Base-by-base conservation (phyloP, 2,113 vertebrate genomes). In the Machaerirhynchus nigripectus region DNA sequence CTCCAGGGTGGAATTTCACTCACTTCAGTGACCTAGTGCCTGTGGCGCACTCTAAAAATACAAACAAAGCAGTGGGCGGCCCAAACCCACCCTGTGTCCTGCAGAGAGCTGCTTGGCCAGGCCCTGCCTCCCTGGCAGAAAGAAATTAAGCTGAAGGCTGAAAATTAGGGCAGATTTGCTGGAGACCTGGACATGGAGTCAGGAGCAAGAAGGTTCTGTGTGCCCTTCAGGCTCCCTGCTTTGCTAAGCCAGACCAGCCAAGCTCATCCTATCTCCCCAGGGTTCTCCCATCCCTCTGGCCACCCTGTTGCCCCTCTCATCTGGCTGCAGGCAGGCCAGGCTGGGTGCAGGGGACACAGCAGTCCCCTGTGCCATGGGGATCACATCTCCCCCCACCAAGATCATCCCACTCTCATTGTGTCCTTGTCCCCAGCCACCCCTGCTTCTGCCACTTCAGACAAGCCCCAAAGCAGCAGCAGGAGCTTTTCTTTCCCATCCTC, bases 1-100 rank as follows among this genome's bases (percentile, higher is more conserved):
- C 53, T 82, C 30, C 30, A 31, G 89, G 46, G 42, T 93, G 88
- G 71, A 89, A 94, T 96, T 93, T 85, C 73, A 75, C 82, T 89
- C 87, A 70, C 75, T 69, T 49, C 3, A 2, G 33, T 75, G 83
- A 74, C 91, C 69, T 12, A 9, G 13, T 65, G 90, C 65, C 84
- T 87, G 76, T 3, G 18, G 81, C 4, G 1, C 0, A 3, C 61
- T 83, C 95, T 92, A 69, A 95, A 93, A 95, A 87, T 27, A 97
- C 61, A 90, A 96, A 96, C 77, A 59, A 94, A 95, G 42, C 9
- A 5, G 49, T 2, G 13, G 53, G 75, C 0, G 0, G 63, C 50
- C 1, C 5, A 76, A 50, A 39, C 65, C 74, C 87, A 73, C 30
- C 88, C 86, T 1, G 1, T n/a, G 63, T 57, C 80, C 44, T 0